A percentile compares a stretch with the other conserved stretches of the same genome.
Conservation (phyloP, 1,140 invertebrate species). For the Hormaphis cornu region DNA sequence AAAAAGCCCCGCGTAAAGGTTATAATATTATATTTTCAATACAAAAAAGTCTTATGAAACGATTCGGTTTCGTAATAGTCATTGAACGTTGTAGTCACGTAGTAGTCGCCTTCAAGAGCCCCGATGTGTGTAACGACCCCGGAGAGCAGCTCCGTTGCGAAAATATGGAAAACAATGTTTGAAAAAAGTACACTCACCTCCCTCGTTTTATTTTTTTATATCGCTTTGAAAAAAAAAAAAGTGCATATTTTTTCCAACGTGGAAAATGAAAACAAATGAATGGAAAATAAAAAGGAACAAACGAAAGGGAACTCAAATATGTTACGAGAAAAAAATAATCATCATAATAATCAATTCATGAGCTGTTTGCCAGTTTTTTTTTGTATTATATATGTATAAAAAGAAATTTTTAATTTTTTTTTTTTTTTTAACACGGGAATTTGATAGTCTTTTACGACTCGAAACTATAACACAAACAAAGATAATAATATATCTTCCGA, state of each 20-base stretch:
- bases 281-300: neutral
- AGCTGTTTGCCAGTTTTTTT: too few relatives aligned
- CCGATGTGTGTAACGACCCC: conserved; percentile 23
- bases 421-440: too few relatives aligned
- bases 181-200: conserved; percentile 8
- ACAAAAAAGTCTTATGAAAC: conserved; percentile 6
- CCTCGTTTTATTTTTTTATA: neutral
- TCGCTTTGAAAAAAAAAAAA: neutral
- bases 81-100: conserved; percentile 29
- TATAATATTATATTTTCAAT: too few relatives aligned
- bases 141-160: neutral
- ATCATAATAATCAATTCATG: too few relatives aligned
- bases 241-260: neutral
- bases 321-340: neutral
- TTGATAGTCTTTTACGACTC: too few relatives aligned
- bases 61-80: conserved; percentile 26
- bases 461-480: too few relatives aligned
- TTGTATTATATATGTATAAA: too few relatives aligned
- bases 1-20: too few relatives aligned
- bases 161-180: conserved; percentile 25
- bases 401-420: too few relatives aligned
- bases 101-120: conserved; percentile 15
- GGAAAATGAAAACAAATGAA: conserved; percentile 15
- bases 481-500: too few relatives aligned
- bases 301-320: neutral